Evolutionary conservation across 1,140 invertebrate genomes (phyloP).

Genomic region (Drosophila arizonae): DNA sequence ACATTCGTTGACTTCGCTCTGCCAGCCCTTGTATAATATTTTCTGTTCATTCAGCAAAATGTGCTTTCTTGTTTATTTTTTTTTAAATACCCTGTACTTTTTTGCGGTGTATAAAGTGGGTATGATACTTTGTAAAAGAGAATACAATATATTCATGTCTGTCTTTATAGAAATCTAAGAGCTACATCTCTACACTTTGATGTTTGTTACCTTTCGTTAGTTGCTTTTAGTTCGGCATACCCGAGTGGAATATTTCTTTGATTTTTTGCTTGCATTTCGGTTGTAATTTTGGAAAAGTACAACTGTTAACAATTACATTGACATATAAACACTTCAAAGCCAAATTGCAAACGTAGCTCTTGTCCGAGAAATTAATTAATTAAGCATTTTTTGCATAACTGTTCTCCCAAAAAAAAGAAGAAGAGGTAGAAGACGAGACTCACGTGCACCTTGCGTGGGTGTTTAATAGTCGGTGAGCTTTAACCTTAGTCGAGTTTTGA

Average conservation of each 20-base stretch:
- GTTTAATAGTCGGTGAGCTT: conserved; percentile 19
- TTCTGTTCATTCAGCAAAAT: conserved; percentile 66
- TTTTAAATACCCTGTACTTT: conserved; percentile 4
- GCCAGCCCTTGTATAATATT: conserved; percentile 33
- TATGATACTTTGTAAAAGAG: not conserved
- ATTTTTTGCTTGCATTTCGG: conserved; percentile 36
- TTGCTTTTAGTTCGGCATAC: not conserved
- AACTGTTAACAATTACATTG: conserved; percentile 70
- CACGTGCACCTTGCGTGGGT: conserved; percentile 51
- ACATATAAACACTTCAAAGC: conserved; percentile 55
- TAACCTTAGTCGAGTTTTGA: conserved; percentile 26
- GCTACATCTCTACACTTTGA: too few species aligned
- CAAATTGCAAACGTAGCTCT: conserved; percentile 55
- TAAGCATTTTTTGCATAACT: conserved; percentile 56
- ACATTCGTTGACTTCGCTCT: not conserved
- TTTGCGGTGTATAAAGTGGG: conserved; percentile 7
- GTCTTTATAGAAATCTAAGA: too few species aligned
- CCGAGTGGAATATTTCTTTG: conserved; percentile 6
- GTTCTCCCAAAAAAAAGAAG: conserved; percentile 1
- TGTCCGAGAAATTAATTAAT: conserved; percentile 58
- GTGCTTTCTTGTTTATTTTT: conserved; percentile 35
- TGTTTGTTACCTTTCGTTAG: too few species aligned
- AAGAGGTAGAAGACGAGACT: not conserved
- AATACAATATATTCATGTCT: too few species aligned
- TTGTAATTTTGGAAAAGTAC: conserved; percentile 70